Evolutionary conservation across 2,888 invertebrate species (phyloP).

Genomic region (Polydrusus tereticollis): DNA sequence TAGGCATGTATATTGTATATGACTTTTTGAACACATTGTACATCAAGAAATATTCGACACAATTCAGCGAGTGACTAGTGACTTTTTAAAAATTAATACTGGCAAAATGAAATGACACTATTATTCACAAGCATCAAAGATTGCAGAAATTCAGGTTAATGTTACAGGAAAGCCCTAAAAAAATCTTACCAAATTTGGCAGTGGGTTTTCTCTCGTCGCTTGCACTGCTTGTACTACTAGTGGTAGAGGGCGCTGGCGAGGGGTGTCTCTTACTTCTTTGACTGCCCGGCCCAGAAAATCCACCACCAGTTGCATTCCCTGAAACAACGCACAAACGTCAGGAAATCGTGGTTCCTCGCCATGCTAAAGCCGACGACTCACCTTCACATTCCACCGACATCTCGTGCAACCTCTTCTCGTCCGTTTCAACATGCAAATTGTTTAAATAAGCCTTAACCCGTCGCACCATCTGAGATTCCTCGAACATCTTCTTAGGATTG

Average conservation of each 20-base stretch:
- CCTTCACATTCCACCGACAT: constrained; percentile 72
- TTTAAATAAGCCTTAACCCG: constrained; percentile 96
- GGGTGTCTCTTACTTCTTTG: constrained; percentile 81
- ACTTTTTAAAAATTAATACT: neutral
- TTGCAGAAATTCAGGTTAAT: neutral
- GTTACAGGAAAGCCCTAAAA: neutral
- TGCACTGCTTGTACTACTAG: constrained; percentile 91
- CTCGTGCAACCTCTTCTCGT: constrained; percentile 90
- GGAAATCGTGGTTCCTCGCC: too few species aligned
- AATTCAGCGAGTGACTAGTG: neutral
- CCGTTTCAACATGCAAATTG: constrained; percentile 91
- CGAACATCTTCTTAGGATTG: constrained; percentile 98
- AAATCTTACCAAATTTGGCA: constrained; percentile 74
- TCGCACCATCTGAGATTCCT: constrained; percentile 98
- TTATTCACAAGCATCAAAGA: neutral
- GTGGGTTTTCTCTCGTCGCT: constrained; percentile 78
- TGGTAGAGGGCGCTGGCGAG: constrained; percentile 93
- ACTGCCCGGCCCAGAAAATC: constrained; percentile 66
- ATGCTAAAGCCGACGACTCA: too few species aligned
- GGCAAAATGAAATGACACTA: neutral
- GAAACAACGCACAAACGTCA: too few species aligned
- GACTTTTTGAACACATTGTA: too few species aligned
- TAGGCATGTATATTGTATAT: too few species aligned
- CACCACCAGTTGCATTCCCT: constrained; percentile 64
- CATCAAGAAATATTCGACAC: too few species aligned